Base-by-base conservation (phyloP, 2,113 vertebrate species). In the Halcyon malimbica region DNA sequence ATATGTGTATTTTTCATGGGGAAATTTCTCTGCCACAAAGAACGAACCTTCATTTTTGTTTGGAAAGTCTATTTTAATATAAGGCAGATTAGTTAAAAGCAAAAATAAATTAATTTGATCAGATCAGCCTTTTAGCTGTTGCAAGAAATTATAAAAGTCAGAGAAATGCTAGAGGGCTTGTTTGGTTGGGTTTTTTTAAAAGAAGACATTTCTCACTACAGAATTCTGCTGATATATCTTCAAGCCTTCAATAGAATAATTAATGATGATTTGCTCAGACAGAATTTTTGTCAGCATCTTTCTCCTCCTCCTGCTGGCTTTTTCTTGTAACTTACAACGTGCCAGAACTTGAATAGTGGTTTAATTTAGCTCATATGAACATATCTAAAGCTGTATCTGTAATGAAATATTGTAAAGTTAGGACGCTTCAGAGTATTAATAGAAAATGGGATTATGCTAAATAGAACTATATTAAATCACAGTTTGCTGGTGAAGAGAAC, bases 391-490 rank as follows among this genome's bases (percentile, higher is more conserved):
- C 53, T 79, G 19, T 91, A 87, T 96, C 94, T 87, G 21, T 57
- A 79, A 83, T 65, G 77, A 95, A 94, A 92, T 93, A 89, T 42
- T 79, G 50, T 92, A 56, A 90, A 84, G 73, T 91, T 91, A 65
- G 48, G 31, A 41, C 20, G 28, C 35, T 81, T 88, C 42, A 64
- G 53, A 50, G 10, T 89, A 50, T 91, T 94, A 95, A 92, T 76
- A 89, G 69, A 78, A 92, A 95, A 82, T 64, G 13, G 6, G 86
- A 44, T 71, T 86, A 76, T 89, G 76, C 86, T 94, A 81, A 94
- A 87, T 44, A 80, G 60, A 84, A 26, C 87, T 62, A 2, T 69
- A 28, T 68, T 91, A 91, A 91, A 73, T 92, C 57, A 81, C 16
- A 29, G 5, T 69, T 90, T 92, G 39, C 39, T 79, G 13, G 13